Percentiles rank a stretch among this genome's conserved stretches.
Conservation (phyloP, 2,797 vertebrate genomes). For the Carcharodon carcharias region DNA sequence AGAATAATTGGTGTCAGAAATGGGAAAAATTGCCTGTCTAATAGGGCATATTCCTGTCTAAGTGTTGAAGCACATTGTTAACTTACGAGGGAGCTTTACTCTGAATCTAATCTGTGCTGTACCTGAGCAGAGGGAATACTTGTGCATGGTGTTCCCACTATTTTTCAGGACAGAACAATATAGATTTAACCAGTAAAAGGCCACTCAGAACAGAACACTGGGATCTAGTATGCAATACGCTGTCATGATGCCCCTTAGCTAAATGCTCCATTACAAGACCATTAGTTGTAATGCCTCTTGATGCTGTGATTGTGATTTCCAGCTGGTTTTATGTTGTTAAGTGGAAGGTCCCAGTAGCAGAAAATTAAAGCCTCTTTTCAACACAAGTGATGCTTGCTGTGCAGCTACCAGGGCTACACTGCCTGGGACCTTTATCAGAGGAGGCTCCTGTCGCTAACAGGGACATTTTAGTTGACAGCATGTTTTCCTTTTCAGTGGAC, state of each 20-base stretch:
- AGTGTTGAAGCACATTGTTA: not conserved
- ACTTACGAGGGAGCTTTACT: not conserved
- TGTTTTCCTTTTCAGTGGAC: conserved; percentile 73
- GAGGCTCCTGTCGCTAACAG: not conserved
- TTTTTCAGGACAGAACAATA: not conserved
- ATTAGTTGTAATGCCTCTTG: not conserved
- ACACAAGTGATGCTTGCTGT: too few species aligned
- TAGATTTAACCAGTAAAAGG: not conserved
- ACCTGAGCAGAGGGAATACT: not conserved
- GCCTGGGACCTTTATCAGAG: not conserved
- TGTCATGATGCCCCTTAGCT: not conserved
- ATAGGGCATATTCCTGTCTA: not conserved
- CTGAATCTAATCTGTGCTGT: not conserved
- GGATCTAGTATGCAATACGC: not conserved
- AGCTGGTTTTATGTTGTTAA: not conserved
- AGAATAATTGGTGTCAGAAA: not conserved
- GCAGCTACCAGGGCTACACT: not conserved
- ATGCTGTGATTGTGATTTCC: not conserved
- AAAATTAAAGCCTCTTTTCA: not conserved
- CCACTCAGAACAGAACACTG: not conserved
- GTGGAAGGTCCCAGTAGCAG: not conserved
- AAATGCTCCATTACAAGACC: not conserved
- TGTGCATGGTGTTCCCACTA: not conserved
- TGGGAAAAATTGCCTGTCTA: not conserved
- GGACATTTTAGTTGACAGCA: not conserved